Evolutionary conservation across 2,888 invertebrate species (phyloP).

Genomic region (Ferdinandea cuprea): DNA sequence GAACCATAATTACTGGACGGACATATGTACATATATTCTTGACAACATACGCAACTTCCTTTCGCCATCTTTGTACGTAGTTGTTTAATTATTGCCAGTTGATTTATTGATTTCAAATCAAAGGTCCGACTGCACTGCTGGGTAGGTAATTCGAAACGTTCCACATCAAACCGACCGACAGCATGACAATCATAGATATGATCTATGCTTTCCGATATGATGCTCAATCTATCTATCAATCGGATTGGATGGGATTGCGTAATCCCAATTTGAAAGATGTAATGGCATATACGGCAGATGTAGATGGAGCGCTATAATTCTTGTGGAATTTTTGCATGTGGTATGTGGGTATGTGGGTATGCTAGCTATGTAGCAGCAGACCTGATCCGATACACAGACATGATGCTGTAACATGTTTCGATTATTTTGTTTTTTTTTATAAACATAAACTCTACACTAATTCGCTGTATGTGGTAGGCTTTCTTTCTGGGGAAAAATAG

Average conservation of each 20-base stretch:
- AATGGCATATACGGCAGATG: slow-evolving; percentile 40
- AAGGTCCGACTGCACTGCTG: slow-evolving; percentile 14
- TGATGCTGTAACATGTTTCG: slow-evolving; percentile 24
- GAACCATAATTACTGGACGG: slow-evolving; percentile 12
- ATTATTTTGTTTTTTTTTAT: not conserved
- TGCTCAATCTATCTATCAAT: slow-evolving; percentile 35
- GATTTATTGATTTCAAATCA: slow-evolving; percentile 33
- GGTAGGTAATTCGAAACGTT: slow-evolving; percentile 27
- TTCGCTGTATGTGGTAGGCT: slow-evolving; percentile 3
- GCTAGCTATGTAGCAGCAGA: too few species aligned
- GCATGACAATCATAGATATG: slow-evolving; percentile 28
- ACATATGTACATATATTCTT: not conserved
- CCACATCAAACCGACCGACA: slow-evolving; percentile 12
- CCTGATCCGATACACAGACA: too few species aligned
- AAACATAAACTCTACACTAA: slow-evolving; percentile 39
- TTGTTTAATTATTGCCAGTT: slow-evolving; percentile 18
- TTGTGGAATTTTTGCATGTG: slow-evolving; percentile 28
- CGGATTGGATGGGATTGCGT: slow-evolving; percentile 52
- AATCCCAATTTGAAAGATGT: slow-evolving; percentile 49
- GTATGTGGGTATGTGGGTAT: slow-evolving; percentile 41
- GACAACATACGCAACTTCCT: slow-evolving; percentile 25
- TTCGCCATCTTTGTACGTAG: slow-evolving; percentile 56
- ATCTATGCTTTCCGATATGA: slow-evolving; percentile 13
- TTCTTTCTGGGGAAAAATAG: slow-evolving; percentile 9
- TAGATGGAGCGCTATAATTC: slow-evolving; percentile 41